Conservation (phyloP, 2,113 vertebrate genomes). For the Stigmatopora nigra region DNA sequence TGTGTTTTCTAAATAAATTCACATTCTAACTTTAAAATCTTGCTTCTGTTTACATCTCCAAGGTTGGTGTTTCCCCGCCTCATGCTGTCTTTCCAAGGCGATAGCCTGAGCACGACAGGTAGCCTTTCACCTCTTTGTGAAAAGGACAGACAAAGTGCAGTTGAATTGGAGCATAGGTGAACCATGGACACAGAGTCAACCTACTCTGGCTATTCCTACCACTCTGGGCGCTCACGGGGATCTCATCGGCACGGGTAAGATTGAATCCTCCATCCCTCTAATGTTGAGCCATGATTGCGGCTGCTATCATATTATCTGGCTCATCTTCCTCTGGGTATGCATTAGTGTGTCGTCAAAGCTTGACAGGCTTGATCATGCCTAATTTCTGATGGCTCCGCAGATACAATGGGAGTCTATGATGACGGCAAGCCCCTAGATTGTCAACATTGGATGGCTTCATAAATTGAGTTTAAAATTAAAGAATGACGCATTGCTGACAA, state of each 20-base stretch:
- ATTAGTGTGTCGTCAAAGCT: conserved; percentile 54
- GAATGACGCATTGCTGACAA: too few relatives aligned
- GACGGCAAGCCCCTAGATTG: conserved; percentile 19
- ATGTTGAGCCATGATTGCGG: not conserved
- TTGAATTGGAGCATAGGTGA: conserved; percentile 37
- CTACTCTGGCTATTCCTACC: conserved; percentile 93
- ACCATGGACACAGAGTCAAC: conserved; percentile 96
- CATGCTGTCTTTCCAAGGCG: conserved; percentile 54
- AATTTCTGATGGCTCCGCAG: conserved; percentile 55
- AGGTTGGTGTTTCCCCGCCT: conserved; percentile 64
- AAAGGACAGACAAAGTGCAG: conserved; percentile 28
- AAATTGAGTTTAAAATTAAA: too few relatives aligned
- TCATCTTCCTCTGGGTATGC: not conserved
- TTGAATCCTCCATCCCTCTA: not conserved
- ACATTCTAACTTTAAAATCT: conserved; percentile 19
- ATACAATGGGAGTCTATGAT: conserved; percentile 38
- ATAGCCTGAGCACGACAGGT: conserved; percentile 42
- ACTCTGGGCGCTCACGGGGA: conserved; percentile 89
- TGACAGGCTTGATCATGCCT: conserved; percentile 52
- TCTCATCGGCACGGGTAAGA: conserved; percentile 89
- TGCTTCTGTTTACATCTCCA: conserved; percentile 11
- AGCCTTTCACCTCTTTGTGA: conserved; percentile 28
- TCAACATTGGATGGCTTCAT: not conserved
- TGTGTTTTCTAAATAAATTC: not conserved
- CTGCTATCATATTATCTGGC: not conserved